Base-by-base conservation (phyloP, 2,888 invertebrate species). In the Xestia ashworthii region DNA sequence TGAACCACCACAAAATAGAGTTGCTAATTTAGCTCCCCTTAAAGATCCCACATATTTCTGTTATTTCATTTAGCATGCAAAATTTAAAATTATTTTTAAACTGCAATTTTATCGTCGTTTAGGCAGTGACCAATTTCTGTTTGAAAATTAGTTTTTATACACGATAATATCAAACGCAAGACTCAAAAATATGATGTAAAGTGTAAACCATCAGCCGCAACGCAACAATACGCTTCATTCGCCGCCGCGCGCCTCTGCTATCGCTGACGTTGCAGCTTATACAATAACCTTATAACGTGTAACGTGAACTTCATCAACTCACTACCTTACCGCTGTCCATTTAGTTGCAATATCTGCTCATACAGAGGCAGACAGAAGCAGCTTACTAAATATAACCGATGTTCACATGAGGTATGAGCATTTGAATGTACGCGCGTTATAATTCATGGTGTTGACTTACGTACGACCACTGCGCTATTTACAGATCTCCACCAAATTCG, bases 371-470 rank as follows among this genome's bases (percentile, higher is more conserved):
- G 41, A 41, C 22, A 25, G 22, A 25, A 9, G 41, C 48, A 46
- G 38, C n/a, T 25, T 38, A n/a, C 53, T 64, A 16, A 55, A 62
- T 41, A 19, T 64, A 55, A 16, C 71, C 25, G n/a, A n/a, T 41
- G 46, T 25, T 44, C 16, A 32, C 19, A 14, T 19, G n/a, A 81
- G 14, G 8, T 32, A 48, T n/a, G 62, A 55, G 25, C n/a, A 25
- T 65, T n/a, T 55, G 53, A 64, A 55, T 41, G 46, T 32, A n/a
- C 16, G 53, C 22, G 50, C 50, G 66, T 50, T 25, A 76, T 78
- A 38, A 76, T 14, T 25, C 82, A 25, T n/a, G 25, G 82, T 53
- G 82, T 76, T 67, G 78, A 79, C 44, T 53, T 58, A 82, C 44
- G 22, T 66, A 66, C 82, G 50, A 46, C 25, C 32, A 38, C 32